Evolutionary conservation across 2,888 invertebrate species (phyloP).

Genomic region (Branchipolynoe longqiensis): DNA sequence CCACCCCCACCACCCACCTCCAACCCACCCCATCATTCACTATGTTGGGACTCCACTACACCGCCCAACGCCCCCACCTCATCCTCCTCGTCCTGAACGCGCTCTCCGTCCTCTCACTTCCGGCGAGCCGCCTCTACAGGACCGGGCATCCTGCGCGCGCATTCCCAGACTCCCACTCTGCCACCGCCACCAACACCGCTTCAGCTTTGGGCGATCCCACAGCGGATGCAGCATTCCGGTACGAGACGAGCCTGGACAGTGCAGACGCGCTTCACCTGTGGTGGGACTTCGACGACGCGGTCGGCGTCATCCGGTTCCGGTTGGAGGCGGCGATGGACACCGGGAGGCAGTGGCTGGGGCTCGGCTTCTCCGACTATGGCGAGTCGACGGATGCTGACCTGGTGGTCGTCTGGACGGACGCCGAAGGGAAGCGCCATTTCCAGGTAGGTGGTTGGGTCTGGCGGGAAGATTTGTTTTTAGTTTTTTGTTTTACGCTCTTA

Average conservation of each 20-base stretch:
- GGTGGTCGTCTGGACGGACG: constrained; percentile 75
- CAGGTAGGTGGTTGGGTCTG: too few relatives aligned
- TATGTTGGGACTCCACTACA: not conserved
- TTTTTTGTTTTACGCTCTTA: too few relatives aligned
- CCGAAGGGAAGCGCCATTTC: constrained; percentile 69
- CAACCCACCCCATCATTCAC: too few relatives aligned
- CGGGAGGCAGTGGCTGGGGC: constrained; percentile 65
- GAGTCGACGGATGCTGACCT: constrained; percentile 73
- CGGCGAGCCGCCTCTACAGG: not conserved
- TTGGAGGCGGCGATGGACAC: constrained; percentile 61
- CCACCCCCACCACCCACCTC: too few relatives aligned
- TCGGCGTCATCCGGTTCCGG: constrained; percentile 64
- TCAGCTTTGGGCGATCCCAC: not conserved
- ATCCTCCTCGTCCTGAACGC: constrained; percentile 1
- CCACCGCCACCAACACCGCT: not conserved
- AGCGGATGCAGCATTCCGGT: constrained; percentile 35
- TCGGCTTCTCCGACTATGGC: constrained; percentile 74
- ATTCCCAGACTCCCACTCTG: not conserved
- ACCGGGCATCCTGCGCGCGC: not conserved
- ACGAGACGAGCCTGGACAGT: constrained; percentile 63
- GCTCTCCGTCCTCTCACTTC: not conserved
- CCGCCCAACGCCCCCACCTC: not conserved
- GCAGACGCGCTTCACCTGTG: constrained; percentile 59
- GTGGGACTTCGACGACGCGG: constrained; percentile 65
- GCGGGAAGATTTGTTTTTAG: too few relatives aligned